Conservation (phyloP, 2,888 invertebrate species). For the Blera fallax region DNA sequence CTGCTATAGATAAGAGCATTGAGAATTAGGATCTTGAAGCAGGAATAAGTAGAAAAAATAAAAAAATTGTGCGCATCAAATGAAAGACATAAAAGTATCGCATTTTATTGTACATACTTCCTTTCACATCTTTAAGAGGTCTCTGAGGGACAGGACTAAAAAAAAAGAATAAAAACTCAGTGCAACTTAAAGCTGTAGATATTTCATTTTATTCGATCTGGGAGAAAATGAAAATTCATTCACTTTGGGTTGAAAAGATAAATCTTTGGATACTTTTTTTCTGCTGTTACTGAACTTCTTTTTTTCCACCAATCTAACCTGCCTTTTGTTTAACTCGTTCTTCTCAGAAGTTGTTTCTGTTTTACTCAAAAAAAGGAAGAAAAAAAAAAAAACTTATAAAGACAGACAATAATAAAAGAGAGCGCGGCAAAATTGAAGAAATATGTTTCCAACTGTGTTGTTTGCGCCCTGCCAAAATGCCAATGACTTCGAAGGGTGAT, state of each 20-base stretch:
- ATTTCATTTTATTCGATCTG: slow-evolving; percentile 23
- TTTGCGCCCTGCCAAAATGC: slow-evolving; percentile 67
- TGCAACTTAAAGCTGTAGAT: slow-evolving; percentile 35
- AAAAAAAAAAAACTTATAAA: slow-evolving; percentile 23
- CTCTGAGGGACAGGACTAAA: background rate
- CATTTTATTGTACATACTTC: background rate
- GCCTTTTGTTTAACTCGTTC: slow-evolving; percentile 56
- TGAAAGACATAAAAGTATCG: too few relatives aligned
- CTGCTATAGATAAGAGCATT: background rate
- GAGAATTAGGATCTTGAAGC: too few relatives aligned
- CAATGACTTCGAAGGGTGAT: slow-evolving; percentile 68
- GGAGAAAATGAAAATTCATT: slow-evolving; percentile 33
- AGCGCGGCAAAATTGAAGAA: slow-evolving; percentile 57
- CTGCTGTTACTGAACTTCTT: background rate
- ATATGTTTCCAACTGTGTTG: slow-evolving; percentile 61
- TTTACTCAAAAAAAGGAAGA: background rate
- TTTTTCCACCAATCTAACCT: slow-evolving; percentile 40
- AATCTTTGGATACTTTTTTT: slow-evolving; percentile 50
- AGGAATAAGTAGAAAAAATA: too few relatives aligned
- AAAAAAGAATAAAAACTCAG: background rate
- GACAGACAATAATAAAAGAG: slow-evolving; percentile 50
- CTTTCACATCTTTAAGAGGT: background rate
- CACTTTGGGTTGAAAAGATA: slow-evolving; percentile 40
- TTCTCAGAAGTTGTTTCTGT: slow-evolving; percentile 40
- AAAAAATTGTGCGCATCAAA: too few relatives aligned